A percentile compares a stretch with the other conserved stretches of the same genome.
These are phyloP conservation scores for Drosophila anceps DNA, from an alignment of 2,888 invertebrate genomes.

Conservation along the genomic window DNA sequence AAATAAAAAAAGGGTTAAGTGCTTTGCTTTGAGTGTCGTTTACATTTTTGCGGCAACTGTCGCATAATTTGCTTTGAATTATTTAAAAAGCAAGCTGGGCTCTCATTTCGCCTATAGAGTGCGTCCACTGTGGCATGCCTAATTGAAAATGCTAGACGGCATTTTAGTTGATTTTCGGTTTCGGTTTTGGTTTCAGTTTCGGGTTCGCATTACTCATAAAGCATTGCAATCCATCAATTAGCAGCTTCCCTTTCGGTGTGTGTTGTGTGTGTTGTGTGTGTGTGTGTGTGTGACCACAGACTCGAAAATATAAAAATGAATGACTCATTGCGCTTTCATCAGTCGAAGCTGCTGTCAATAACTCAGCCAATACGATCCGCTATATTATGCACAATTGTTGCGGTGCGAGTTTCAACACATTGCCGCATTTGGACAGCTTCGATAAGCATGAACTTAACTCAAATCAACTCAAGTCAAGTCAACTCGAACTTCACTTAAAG, in stretches of 20 bases:
- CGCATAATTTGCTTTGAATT: constrained; percentile 78
- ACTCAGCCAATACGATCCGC: constrained; percentile 66
- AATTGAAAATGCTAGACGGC: constrained; percentile 67
- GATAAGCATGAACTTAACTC: constrained; percentile 42
- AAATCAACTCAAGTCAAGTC: constrained; percentile 7
- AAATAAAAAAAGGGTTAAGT: constrained; percentile 72
- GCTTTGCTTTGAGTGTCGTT: constrained; percentile 65
- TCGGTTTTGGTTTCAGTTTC: constrained; percentile 14
- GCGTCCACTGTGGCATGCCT: constrained; percentile 53
- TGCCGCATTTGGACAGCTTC: constrained; percentile 30
- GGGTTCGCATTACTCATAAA: constrained; percentile 63
- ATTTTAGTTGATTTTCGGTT: constrained; percentile 34
- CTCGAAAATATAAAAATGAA: constrained; percentile 15
- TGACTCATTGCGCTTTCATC: constrained; percentile 71
- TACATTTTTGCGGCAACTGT: constrained; percentile 72
- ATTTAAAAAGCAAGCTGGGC: constrained; percentile 57
- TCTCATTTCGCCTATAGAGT: constrained; percentile 17
- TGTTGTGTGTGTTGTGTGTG: constrained; percentile 3
- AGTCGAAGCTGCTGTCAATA: constrained; percentile 68
- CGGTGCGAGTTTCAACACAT: constrained; percentile 50
- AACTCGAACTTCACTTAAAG: constrained; percentile 11
- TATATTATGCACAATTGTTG: constrained; percentile 55
- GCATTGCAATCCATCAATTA: constrained; percentile 72
- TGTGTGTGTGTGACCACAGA: constrained; percentile 38
- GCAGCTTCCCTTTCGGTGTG: constrained; percentile 52